Evolutionary conservation across 64 coral and sea anemone genomes (phyloP), one percentile per base, ranked within the genome.

Genomic region (Platygyra sinensis): DNA sequence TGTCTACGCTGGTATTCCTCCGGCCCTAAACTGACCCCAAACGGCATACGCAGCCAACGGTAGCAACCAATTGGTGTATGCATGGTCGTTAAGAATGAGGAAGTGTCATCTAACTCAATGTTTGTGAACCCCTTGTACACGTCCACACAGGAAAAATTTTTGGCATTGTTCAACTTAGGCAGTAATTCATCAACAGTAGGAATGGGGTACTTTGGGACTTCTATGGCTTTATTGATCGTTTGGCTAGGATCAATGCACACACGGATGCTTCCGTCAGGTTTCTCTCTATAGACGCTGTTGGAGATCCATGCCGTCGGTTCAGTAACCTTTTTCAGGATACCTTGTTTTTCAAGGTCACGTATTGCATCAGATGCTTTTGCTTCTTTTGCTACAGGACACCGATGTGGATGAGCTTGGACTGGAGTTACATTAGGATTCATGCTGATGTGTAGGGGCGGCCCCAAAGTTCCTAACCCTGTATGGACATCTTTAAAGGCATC

Each of bases 231-330:
- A 28, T 80, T 80, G 22, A 80, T 80, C 5, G 90, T 91, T 52
- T 86, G 62, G 24, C 83, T 87, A 30, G 80, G 90, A 46, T 91
- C 72, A 50, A 91, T 91, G 86, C 90, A 90, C 78, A 91, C 89
- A 72, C 80, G 72, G 29, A 91, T 62, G 75, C 80, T 91, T 62
- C 89, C 80, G 86, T 86, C 80, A 2, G 55, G 89, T 91, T 86
- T 86, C 71, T 87, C 73, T 92, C 75, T 92, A 65, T 87, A 72
- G n/a, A 87, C 83, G 72, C 62, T 87, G 86, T 87, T 87, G 11
- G 89, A 90, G 78, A 83, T 82, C 89, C 78, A 90, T 39, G 67
- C 46, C 22, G 89, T 90, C n/a, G 89, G 89, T 57, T 90, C 78
- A 74, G 51, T 83, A 39, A 90, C 89, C 62, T 82, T 72, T 38